Evolutionary conservation across 2,888 invertebrate genomes (phyloP).

Genomic region (Aromia moschata): DNA sequence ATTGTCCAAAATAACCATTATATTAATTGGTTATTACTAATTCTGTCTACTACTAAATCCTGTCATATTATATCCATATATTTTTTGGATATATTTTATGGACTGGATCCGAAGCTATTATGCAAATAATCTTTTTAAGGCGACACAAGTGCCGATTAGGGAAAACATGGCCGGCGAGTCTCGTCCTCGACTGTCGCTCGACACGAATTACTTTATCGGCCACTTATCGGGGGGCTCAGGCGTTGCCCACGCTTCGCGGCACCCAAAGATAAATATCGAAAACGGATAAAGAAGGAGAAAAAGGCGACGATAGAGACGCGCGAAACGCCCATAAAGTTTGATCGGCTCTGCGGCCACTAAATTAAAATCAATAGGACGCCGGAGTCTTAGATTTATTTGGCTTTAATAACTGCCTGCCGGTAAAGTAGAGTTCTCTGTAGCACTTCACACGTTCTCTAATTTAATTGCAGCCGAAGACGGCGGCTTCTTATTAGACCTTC

Average conservation of each 20-base stretch:
- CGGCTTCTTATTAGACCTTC: not conserved
- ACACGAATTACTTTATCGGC: no score
- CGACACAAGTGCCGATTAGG: no score
- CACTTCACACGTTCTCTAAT: conserved; percentile 1
- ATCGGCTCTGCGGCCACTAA: conserved; percentile 1
- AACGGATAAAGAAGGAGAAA: not conserved
- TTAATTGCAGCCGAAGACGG: not conserved
- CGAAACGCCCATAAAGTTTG: conserved; percentile 6
- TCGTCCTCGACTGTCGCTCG: no score
- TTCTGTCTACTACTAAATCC: no score
- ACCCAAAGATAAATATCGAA: not conserved
- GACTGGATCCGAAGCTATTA: no score
- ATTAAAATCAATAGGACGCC: conserved; percentile 9
- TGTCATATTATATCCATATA: no score
- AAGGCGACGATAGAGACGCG: not conserved
- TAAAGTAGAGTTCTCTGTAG: not conserved
- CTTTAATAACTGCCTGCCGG: not conserved
- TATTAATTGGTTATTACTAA: no score
- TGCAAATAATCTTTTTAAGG: no score
- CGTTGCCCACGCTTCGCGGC: not conserved
- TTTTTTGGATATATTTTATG: no score
- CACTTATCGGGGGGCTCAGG: no score
- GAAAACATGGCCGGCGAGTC: no score
- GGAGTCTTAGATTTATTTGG: conserved; percentile 6
- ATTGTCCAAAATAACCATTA: no score